Base-by-base conservation (phyloP, 2,113 vertebrate species). In the Alces alces region DNA sequence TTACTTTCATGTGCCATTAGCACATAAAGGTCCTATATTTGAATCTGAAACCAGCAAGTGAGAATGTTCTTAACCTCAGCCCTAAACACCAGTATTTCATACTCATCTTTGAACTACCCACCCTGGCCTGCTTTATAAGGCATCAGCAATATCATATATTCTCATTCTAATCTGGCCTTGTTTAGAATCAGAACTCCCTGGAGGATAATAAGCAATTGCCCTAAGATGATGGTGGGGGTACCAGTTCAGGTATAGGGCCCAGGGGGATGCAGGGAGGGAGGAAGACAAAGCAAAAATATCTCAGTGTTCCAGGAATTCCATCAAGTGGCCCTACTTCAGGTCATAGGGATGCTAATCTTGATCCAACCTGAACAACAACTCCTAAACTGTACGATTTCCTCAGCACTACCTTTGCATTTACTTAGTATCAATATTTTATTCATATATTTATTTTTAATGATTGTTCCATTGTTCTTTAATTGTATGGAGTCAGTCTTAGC, bases 381-480 rank as follows among this genome's bases (percentile, higher is more conserved):
- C 30, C 21, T 94, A 47, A 87, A 91, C 86, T 91, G 30, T 58
- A 25, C 39, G 82, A n/a, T 94, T 88, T 85, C 54, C 17, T 94
- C 7, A 89, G 33, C 16, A 50, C 55, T 76, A 23, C 55, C 50
- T 85, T 80, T 89, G 30, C 30, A 78, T 91, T 87, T 95, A 85
- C n/a, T 43, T 36, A 61, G 2, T 60, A 89, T 94, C 54, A 54
- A 86, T 45, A 79, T 66, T 95, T 90, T 80, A 92, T n/a, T 80
- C 39, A 70, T 60, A 30, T 33, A 61, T 90, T 91, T 89, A 47
- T 93, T 84, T 80, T 83, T 87, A 97, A 85, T 90, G 36, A 85
- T 61, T 33, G 21, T 1, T 43, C n/a, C 39, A 43, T 61, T 87
- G 17, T 92, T 54, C 52, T 96, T 64, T 85, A 76, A 54, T 88